Evolutionary conservation across 2,797 vertebrate species (phyloP), one percentile per base, ranked within the genome.

Genomic region (Coregonus suidteri): DNA sequence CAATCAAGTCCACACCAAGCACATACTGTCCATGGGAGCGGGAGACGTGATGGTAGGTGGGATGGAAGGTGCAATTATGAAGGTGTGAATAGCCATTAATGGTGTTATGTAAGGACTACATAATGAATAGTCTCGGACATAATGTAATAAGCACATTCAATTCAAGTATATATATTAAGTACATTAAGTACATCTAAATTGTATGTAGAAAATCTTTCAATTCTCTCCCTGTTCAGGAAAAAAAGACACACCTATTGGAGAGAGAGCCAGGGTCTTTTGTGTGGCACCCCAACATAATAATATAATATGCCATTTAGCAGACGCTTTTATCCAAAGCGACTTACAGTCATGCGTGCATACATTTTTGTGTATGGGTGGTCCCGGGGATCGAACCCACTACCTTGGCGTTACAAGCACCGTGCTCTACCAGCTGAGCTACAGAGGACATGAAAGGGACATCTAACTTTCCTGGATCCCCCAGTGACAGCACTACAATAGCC

Each of bases 181-280:
- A 25, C 25, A 25, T 35, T 25, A 77, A 37, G 51, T 35, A 51
- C 35, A 47, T 76, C 65, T 75, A 66, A 87, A 83, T 75, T 82
- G 79, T 79, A 85, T 87, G 86, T 84, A 88, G 81, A 83, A 82
- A 35, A 65, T 81, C 69, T 84, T 71, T 56, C 16, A 75, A 79
- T 86, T 90, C 67, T 81, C 90, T 86, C 89, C 79, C 77, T 80
- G 80, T 85, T 30, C 72, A 52, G 0, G 73, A 83, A 84, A 83
- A 82, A 86, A 85, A 86, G 89, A 85, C 90, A 90, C 91, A 88
- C 91, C 92, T 87, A 84, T 85, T 73, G 82, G 84, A 86, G 86
- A 79, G 73, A 84, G 79, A 81, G 80, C 54, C 79, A 67, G 73
- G 82, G 81, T 82, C 88, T 83, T 88, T 91, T 91, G 89, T 90